phyloP scores from a whole-genome alignment of 35 echinoderm and acorn worm genomes.

The Ptychodera flava region DNA sequence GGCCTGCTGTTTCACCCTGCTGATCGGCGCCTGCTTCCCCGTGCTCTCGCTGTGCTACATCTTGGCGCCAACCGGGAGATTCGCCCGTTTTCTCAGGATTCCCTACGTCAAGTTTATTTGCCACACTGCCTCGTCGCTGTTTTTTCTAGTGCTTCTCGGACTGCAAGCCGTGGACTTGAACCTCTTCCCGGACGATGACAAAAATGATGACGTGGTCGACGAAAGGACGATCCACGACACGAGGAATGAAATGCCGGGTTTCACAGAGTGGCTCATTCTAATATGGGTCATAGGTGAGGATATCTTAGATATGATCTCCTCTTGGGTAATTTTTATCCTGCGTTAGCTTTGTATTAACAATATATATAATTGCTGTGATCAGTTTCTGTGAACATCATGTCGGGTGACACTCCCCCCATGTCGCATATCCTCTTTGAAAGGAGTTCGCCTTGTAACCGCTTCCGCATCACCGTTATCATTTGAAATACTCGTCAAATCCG shows the following conservation, averaged over 20 bases:
- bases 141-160: conserved; percentile 73
- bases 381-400: no score
- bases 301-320: no score
- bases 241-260: conserved; percentile 11
- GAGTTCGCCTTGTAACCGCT: no score
- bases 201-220: neutral
- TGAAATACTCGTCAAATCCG: no score
- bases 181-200: neutral
- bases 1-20: conserved; percentile 46
- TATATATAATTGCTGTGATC: no score
- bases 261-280: conserved; percentile 81
- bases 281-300: conserved; percentile 86
- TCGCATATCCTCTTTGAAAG: no score
- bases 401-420: no score
- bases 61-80: conserved; percentile 56
- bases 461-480: no score
- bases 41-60: conserved; percentile 82
- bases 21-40: conserved; percentile 75
- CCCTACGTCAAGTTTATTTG: conserved; percentile 98
- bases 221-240: conserved; percentile 10
- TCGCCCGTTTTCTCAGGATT: conserved; percentile 58
- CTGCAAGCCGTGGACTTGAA: conserved; percentile 73
- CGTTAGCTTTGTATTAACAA: no score
- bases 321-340: no score
- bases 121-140: conserved; percentile 85